Percentiles rank a stretch among this genome's conserved stretches.
These are phyloP conservation scores for Vanessa atalanta DNA, from an alignment of 1,140 invertebrate genomes.

Conservation along the genomic window DNA sequence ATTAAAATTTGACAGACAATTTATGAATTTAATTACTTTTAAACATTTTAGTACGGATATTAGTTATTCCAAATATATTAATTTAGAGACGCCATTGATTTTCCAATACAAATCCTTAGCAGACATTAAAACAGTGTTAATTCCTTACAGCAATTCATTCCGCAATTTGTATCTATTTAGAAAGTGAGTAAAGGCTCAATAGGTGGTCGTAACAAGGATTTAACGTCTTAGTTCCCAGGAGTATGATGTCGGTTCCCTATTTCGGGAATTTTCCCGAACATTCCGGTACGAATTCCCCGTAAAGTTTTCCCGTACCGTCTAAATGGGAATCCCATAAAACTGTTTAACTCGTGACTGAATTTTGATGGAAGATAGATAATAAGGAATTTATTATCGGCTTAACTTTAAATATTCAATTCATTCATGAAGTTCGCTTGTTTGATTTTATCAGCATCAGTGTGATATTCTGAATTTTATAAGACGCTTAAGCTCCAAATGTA, in stretches of 20 bases:
- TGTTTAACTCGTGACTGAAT: conserved; percentile 40
- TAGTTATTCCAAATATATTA: neutral
- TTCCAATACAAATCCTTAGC: conserved; percentile 10
- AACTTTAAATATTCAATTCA: conserved; percentile 42
- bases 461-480: conserved; percentile 21
- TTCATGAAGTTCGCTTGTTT: conserved; percentile 32
- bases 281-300: conserved; percentile 65
- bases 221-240: conserved; percentile 72
- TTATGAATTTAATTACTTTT: too few species aligned
- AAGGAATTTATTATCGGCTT: conserved; percentile 43
- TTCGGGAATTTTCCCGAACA: conserved; percentile 66
- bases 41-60: too few species aligned
- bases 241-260: conserved; percentile 56
- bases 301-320: conserved; percentile 57
- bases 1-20: too few species aligned
- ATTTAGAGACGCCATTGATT: neutral
- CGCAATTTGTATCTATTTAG: conserved; percentile 72
- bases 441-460: conserved; percentile 28
- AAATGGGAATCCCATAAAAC: conserved; percentile 48
- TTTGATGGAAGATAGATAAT: conserved; percentile 44
- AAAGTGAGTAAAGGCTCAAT: conserved; percentile 66
- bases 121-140: conserved; percentile 35
- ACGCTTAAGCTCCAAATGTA: neutral
- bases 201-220: conserved; percentile 71
- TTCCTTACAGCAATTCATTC: conserved; percentile 52